Percentiles rank a stretch among this genome's conserved stretches.
Evolutionary conservation across 2,888 invertebrate species (phyloP).

Genomic region (Parnassius apollo): DNA sequence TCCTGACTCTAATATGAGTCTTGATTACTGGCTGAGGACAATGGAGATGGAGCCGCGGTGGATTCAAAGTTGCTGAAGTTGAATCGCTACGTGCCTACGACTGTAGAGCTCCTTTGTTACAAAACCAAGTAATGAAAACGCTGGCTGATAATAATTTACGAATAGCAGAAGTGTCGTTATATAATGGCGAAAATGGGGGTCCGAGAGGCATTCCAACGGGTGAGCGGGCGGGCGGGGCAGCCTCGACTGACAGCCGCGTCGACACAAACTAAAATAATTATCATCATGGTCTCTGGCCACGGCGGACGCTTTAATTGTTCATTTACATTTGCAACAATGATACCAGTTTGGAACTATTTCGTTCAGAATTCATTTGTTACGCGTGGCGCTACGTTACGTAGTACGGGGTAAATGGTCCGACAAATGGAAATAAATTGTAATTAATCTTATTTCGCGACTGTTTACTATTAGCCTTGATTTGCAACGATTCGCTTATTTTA

Average conservation of each 20-base stretch:
- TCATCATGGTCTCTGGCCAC: slow-evolving; percentile 78
- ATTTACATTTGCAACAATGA: slow-evolving; percentile 81
- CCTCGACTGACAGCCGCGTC: slow-evolving; percentile 72
- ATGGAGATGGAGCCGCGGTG: slow-evolving; percentile 64
- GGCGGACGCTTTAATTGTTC: slow-evolving; percentile 79
- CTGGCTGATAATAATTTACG: slow-evolving; percentile 79
- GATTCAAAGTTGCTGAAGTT: slow-evolving; percentile 67
- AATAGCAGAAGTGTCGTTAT: slow-evolving; percentile 79
- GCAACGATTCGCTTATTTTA: no score
- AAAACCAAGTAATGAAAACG: slow-evolving; percentile 76
- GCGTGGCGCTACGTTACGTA: slow-evolving; percentile 67
- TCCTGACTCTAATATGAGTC: slow-evolving; percentile 75
- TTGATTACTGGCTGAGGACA: slow-evolving; percentile 69
- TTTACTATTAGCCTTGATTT: not conserved
- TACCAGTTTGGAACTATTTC: slow-evolving; percentile 79
- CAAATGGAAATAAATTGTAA: slow-evolving; percentile 77
- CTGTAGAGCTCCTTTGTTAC: slow-evolving; percentile 76
- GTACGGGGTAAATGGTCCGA: slow-evolving; percentile 76
- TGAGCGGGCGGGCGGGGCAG: slow-evolving; percentile 63
- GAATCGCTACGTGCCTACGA: slow-evolving; percentile 69
- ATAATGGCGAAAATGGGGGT: slow-evolving; percentile 66
- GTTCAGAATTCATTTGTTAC: slow-evolving; percentile 72
- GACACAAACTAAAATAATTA: slow-evolving; percentile 81
- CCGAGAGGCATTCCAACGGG: slow-evolving; percentile 74
- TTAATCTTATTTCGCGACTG: slow-evolving; percentile 63